Base-by-base conservation (phyloP, 2,797 vertebrate genomes). In the Megaceryle alcyon region DNA sequence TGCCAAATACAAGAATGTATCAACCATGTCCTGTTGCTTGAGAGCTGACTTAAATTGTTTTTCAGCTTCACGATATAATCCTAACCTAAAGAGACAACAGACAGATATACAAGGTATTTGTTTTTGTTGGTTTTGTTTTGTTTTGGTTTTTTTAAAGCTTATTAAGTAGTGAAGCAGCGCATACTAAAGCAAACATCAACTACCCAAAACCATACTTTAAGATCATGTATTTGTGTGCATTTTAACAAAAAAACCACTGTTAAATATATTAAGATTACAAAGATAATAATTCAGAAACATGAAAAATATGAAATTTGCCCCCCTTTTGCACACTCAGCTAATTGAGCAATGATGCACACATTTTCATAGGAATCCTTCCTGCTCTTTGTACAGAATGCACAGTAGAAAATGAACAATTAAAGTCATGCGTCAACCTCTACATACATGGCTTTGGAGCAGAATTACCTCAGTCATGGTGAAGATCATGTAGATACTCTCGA, bases 21-120 rank as follows among this genome's bases (percentile, higher is more conserved):
- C 99, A 88, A 99, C 98, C 98, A 99, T 98, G 92, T 99, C 99
- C 96, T 99, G 99, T 29, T 99, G 99, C 92, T 98, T 99, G 91
- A 99, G 98, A 83, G 99, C 99, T 46, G 99, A 99, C 93, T 99
- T 97, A 97, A 99, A 99, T 78, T 99, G 99, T 95, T 99, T 99
- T 96, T 99, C 99, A 7, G 99, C 99, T 98, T 99, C 99, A 92
- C 99, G 98, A 97, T 99, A 99, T 77, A 99, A 98, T 97, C 99
- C 98, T 92, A 98, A 95, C 96, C 98, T 98, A 94, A 90, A 88
- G 82, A 78, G 88, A 94, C 7, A 94, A 97, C 57, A 83, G 53
- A 94, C 56, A 95, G 44, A 78, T 86, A 71, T 1, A 94, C 28
- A 87, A 87, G 6, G 21, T 43, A 57, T 37, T 18, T 37, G 4